phyloP scores from a whole-genome alignment of 2,797 vertebrate species.

The Cirrhinus molitorella region DNA sequence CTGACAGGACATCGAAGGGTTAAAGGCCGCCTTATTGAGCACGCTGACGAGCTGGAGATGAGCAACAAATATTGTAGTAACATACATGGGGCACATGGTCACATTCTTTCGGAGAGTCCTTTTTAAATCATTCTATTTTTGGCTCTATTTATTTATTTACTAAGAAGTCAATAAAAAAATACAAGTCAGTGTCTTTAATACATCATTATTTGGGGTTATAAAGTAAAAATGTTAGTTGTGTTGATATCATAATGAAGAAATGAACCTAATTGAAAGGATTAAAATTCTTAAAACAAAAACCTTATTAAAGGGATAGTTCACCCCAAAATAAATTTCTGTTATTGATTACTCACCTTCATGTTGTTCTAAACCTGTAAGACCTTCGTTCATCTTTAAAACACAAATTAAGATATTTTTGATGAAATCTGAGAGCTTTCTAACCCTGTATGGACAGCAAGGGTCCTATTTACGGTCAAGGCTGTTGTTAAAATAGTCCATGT shows the following conservation, averaged over 20 bases:
- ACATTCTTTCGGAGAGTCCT: not conserved
- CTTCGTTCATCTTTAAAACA: too few relatives aligned
- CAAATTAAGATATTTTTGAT: too few relatives aligned
- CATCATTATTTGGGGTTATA: not conserved
- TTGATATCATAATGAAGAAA: not conserved
- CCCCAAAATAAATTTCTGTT: too few relatives aligned
- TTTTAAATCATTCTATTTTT: not conserved
- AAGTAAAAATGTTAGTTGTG: not conserved
- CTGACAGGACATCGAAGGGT: slow-evolving; percentile 32
- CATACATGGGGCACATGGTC: not conserved
- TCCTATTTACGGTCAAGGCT: too few relatives aligned
- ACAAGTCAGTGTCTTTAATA: not conserved
- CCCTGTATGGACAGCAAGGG: too few relatives aligned
- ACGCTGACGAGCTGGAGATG: slow-evolving; percentile 11
- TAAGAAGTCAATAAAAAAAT: not conserved
- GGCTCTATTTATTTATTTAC: not conserved
- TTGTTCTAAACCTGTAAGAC: too few relatives aligned
- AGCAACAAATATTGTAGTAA: slow-evolving; percentile 25
- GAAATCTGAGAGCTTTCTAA: too few relatives aligned
- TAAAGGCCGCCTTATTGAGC: slow-evolving; percentile 25
- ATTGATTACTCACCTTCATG: too few relatives aligned
- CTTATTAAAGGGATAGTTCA: not conserved
- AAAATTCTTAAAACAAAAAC: not conserved
- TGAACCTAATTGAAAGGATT: not conserved
- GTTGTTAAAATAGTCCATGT: too few relatives aligned